Evolutionary conservation across 1,140 invertebrate species (phyloP).

Genomic region (Listronotus oregonensis): DNA sequence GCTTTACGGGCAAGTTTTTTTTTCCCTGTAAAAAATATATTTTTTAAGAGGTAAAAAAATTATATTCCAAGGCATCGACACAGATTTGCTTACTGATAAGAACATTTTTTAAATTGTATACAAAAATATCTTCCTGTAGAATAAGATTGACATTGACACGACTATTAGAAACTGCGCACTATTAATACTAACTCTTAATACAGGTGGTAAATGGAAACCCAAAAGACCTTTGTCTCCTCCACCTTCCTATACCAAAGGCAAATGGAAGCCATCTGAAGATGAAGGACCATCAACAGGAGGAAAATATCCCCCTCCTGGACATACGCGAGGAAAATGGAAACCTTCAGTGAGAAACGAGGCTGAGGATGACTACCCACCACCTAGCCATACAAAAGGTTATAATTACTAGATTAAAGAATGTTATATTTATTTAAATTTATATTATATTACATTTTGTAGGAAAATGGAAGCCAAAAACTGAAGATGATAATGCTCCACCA

Average conservation of each 20-base stretch:
- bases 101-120: no score
- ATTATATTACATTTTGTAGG: slow-evolving; percentile 1
- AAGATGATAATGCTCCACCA: slow-evolving; percentile 55
- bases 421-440: no score
- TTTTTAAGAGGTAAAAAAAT: not conserved
- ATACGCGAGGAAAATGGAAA: slow-evolving; percentile 22
- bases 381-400: slow-evolving; percentile 42
- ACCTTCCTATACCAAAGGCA: slow-evolving; percentile 71
- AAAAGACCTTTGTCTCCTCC: slow-evolving; percentile 56
- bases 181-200: no score
- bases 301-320: slow-evolving; percentile 55
- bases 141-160: no score
- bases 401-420: no score
- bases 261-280: slow-evolving; percentile 61
- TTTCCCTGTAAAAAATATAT: not conserved
- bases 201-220: slow-evolving; percentile 47
- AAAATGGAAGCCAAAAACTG: slow-evolving; percentile 31
- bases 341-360: slow-evolving; percentile 20
- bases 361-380: slow-evolving; percentile 16
- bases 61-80: no score
- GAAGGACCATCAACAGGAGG: slow-evolving; percentile 58
- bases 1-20: slow-evolving; percentile 41
- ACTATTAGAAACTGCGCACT: no score
- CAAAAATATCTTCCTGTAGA: no score
- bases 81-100: no score